Conservation (phyloP, 2,888 invertebrate species). For the Drosophila neoperkinsi region DNA sequence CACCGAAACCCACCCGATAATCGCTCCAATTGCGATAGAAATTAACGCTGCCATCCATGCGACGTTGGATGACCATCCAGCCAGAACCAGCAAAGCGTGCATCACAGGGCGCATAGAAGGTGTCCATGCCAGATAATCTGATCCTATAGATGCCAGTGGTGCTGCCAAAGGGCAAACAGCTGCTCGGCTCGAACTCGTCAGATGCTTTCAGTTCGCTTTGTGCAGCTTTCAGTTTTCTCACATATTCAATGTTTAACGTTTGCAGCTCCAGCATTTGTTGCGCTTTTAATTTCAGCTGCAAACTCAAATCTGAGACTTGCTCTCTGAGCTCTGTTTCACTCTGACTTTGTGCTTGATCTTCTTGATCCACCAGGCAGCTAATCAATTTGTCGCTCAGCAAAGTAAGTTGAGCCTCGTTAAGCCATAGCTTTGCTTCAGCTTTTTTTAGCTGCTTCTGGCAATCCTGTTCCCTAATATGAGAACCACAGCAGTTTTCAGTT, state of each 20-base stretch:
- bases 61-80: slow-evolving; percentile 89
- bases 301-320: too few species aligned
- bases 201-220: slow-evolving; percentile 6
- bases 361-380: not conserved
- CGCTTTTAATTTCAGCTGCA: not conserved
- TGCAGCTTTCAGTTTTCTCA: not conserved
- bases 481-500: not conserved
- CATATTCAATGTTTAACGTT: not conserved
- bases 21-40: slow-evolving; percentile 88
- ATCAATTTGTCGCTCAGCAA: slow-evolving; percentile 4
- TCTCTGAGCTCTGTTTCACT: not conserved
- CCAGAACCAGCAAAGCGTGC: slow-evolving; percentile 87
- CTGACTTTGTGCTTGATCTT: not conserved
- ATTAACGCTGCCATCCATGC: slow-evolving; percentile 88
- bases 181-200: slow-evolving; percentile 21
- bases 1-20: slow-evolving; percentile 89
- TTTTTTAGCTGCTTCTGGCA: not conserved
- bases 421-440: not conserved
- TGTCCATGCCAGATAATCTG: slow-evolving; percentile 39
- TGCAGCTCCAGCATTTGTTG: not conserved
- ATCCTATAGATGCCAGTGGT: slow-evolving; percentile 29
- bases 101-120: slow-evolving; percentile 87
- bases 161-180: slow-evolving; percentile 35
- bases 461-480: not conserved
- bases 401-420: not conserved